Conservation (phyloP, 2,888 invertebrate genomes). For the Callosobruchus maculatus region DNA sequence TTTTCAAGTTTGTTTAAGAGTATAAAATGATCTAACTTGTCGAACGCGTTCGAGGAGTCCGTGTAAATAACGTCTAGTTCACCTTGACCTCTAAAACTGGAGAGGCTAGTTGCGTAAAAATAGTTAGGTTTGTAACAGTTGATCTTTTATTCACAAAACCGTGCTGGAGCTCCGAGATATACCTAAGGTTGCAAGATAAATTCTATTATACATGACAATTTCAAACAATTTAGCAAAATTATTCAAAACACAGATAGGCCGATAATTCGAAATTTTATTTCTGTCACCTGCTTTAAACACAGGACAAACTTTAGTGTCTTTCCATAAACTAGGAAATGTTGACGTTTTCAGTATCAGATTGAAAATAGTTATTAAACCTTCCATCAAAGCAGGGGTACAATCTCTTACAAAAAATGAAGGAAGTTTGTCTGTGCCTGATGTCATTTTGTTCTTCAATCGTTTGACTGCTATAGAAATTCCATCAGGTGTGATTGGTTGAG, state of each 20-base stretch:
- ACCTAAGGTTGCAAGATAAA: no score
- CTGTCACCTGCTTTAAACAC: slow-evolving; percentile 1
- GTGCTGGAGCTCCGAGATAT: slow-evolving; percentile 4
- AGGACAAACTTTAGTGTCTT: slow-evolving; percentile 4
- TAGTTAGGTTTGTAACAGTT: slow-evolving; percentile 5
- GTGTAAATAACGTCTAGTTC: slow-evolving; percentile 1
- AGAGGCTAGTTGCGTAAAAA: slow-evolving; percentile 1
- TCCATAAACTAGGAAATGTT: slow-evolving; percentile 4
- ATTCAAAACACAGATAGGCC: no score
- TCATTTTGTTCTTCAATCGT: slow-evolving; percentile 10
- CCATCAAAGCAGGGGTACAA: slow-evolving; percentile 2
- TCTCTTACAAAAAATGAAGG: slow-evolving; percentile 9
- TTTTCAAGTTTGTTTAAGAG: slow-evolving; percentile 3
- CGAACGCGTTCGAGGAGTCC: slow-evolving; percentile 2
- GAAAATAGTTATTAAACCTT: slow-evolving; percentile 2
- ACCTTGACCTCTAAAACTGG: not conserved
- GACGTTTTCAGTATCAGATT: slow-evolving; percentile 2
- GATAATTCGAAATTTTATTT: no score
- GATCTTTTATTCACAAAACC: slow-evolving; percentile 8
- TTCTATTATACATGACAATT: no score
- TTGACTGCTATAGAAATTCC: slow-evolving; percentile 5
- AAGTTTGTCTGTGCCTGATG: slow-evolving; percentile 9
- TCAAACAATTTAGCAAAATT: no score
- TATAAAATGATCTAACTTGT: slow-evolving; percentile 5
- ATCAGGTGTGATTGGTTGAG: slow-evolving; percentile 4